Percentiles rank a stretch among this genome's conserved stretches.
Evolutionary conservation across 2,888 invertebrate species (phyloP).

Genomic region (Bursaphelenchus okinawaensis): DNA sequence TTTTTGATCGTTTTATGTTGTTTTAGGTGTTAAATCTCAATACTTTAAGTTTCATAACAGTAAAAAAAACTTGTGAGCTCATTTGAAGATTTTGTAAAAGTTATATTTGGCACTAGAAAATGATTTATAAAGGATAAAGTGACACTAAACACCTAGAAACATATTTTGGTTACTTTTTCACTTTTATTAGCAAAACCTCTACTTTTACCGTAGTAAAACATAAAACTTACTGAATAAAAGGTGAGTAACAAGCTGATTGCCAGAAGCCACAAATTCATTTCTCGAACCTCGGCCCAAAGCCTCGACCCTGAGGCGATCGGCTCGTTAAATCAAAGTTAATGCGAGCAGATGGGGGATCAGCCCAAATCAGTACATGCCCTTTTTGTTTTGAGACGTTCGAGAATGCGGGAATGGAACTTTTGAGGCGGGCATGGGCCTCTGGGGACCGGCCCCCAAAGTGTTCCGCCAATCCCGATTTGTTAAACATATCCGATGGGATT

Average conservation of each 20-base stretch:
- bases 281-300: not conserved
- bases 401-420: not conserved
- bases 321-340: not conserved
- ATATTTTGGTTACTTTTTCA: too few species aligned
- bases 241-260: not conserved
- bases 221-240: not conserved
- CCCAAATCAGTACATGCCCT: not conserved
- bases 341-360: not conserved
- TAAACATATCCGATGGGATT: not conserved
- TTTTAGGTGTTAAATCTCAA: too few species aligned
- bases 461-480: not conserved
- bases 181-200: too few species aligned
- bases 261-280: not conserved
- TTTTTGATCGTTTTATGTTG: too few species aligned
- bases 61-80: too few species aligned
- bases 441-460: too few species aligned
- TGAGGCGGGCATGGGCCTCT: too few species aligned
- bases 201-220: not conserved
- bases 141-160: too few species aligned
- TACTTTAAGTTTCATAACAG: too few species aligned
- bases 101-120: too few species aligned
- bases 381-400: not conserved
- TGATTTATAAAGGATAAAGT: too few species aligned
- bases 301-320: constrained; percentile 1
- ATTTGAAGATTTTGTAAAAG: too few species aligned